Conservation (phyloP, 2,113 vertebrate species). For the Benitochromis conjunctus region DNA sequence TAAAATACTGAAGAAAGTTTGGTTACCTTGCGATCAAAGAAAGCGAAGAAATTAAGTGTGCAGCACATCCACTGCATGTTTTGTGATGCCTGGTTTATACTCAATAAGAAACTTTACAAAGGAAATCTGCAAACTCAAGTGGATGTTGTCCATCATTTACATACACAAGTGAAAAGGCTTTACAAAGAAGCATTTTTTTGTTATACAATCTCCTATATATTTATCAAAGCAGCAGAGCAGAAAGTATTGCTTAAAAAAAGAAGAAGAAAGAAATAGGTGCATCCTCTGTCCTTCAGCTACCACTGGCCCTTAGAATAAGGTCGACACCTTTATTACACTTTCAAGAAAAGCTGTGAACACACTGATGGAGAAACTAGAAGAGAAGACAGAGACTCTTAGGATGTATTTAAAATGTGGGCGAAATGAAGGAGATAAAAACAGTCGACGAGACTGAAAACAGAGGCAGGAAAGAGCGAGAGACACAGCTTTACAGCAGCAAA, state of each 20-base stretch:
- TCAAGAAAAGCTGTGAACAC: background rate
- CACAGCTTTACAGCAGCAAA: background rate
- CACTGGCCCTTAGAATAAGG: background rate
- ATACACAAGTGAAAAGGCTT: background rate
- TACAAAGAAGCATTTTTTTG: no score
- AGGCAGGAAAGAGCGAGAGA: background rate
- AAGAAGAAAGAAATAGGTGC: background rate
- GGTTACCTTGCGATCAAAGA: background rate
- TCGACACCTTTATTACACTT: background rate
- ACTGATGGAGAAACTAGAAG: background rate
- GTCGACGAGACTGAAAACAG: background rate
- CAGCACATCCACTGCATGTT: background rate
- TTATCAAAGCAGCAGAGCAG: background rate
- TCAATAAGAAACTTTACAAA: background rate
- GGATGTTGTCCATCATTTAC: background rate
- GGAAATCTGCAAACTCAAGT: background rate
- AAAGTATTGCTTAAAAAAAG: background rate
- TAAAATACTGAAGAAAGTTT: background rate
- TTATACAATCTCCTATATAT: background rate
- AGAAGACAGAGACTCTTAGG: background rate
- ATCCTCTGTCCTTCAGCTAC: background rate
- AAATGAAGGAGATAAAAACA: background rate
- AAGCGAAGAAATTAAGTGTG: background rate
- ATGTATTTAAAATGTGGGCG: background rate
- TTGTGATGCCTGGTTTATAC: background rate